Base-by-base conservation (phyloP, 2,888 invertebrate species). In the Habrosyne pyritoides region DNA sequence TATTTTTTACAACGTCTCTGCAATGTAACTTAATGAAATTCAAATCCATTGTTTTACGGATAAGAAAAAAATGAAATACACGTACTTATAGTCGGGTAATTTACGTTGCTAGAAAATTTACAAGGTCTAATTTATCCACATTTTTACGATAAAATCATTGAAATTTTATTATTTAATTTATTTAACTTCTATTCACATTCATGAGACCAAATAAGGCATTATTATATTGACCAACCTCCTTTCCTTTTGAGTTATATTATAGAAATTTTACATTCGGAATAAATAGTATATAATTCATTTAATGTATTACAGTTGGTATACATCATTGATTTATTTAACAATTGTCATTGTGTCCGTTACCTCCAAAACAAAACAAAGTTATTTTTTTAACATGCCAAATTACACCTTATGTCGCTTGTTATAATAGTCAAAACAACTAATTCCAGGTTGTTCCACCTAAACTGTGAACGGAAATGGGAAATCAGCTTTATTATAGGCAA, bases 391-490 rank as follows among this genome's bases (percentile, higher is more conserved):
- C 49, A 56, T 51, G 53, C 42, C 55, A 53, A 42, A 42, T 42
- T 42, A 18, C 42, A 42, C 36, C 10, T 28, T 42, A 28, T 26
- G 42, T 53, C 28, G 28, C 14, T 42, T 36, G 26, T 51, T n/a
- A 42, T 8, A 57, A 51, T 57, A 28, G 30, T 48, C 10, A 54
- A 42, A 46, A 30, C n/a, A 22, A 61, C 59, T 57, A 63, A 61
- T 58, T 36, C 48, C 62, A 54, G 69, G 66, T 65, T 62, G 56
- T 61, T 67, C 58, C 62, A 64, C 64, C 60, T 53, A n/a, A 26
- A 48, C 42, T 53, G 50, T 30, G 48, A 48, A 54, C 68, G 64
- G 67, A 68, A 61, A 57, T 53, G 50, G 57, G 59, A 52, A 59
- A 67, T 67, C 56, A 59, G 42, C 36, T 53, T 58, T 56, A 66